A percentile compares a stretch with the other conserved stretches of the same genome.
Conservation (phyloP, 2,888 invertebrate species). For the Gnatocerus cornutus region DNA sequence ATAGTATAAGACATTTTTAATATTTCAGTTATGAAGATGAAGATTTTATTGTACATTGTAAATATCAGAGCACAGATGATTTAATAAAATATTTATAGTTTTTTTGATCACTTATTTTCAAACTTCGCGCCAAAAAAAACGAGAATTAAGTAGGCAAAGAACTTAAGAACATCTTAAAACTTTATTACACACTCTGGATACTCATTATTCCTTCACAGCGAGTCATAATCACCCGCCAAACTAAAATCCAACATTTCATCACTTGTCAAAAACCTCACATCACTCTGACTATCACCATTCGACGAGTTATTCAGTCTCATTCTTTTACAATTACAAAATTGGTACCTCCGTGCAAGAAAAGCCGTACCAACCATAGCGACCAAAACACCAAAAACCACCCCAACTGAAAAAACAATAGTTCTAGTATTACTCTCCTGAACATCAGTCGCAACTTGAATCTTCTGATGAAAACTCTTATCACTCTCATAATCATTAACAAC, state of each 20-base stretch:
- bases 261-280: slow-evolving; percentile 74
- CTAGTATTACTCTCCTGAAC: slow-evolving; percentile 8
- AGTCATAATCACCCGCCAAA: slow-evolving; percentile 64
- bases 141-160: too few relatives aligned
- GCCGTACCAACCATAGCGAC: slow-evolving; percentile 54
- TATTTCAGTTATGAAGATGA: slow-evolving; percentile 63
- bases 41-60: slow-evolving; percentile 70
- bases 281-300: slow-evolving; percentile 70
- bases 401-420: slow-evolving; percentile 42
- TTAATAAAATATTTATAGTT: slow-evolving; percentile 70
- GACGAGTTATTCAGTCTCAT: slow-evolving; percentile 52
- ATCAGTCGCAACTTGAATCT: slow-evolving; percentile 16
- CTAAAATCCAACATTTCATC: slow-evolving; percentile 75
- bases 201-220: slow-evolving; percentile 16
- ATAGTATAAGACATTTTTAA: slow-evolving; percentile 60
- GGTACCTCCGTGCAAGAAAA: slow-evolving; percentile 46
- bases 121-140: too few relatives aligned
- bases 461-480: slow-evolving; percentile 29
- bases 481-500: slow-evolving; percentile 14
- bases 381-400: slow-evolving; percentile 46
- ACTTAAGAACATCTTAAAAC: too few relatives aligned
- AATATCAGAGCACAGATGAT: slow-evolving; percentile 69
- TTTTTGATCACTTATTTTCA: slow-evolving; percentile 47
- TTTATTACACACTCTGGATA: not conserved
- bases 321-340: slow-evolving; percentile 43